Evolutionary conservation across 2,797 vertebrate genomes (phyloP), one percentile per base, ranked within the genome.

Genomic region (Setipinna tenuifilis): DNA sequence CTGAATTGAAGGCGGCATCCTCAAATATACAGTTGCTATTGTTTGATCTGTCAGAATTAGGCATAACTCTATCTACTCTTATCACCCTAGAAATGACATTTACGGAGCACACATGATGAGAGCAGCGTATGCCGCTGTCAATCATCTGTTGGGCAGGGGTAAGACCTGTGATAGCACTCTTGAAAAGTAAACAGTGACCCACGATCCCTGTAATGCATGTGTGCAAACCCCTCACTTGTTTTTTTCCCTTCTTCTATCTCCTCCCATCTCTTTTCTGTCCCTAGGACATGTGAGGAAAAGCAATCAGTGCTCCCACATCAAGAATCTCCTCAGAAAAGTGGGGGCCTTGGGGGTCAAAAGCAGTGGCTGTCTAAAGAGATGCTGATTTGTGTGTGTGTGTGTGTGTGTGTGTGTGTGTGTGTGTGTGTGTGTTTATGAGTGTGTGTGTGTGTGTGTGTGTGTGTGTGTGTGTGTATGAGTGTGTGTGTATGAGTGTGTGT

Each of bases 91-190:
- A 75, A 88, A 91, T 90, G 87, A 91, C 81, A 86, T 58, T 58
- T 35, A 25, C n/a, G 11, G 21, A 25, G 25, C 23, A 59, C 71
- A 21, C 31, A 46, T 48, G 28, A 90, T 92, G 91, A 93, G 92
- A 92, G 87, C 90, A 93, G 91, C 92, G 92, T 87, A 92, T 92
- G 91, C 92, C 90, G 90, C 90, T 89, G 91, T 92, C 91, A 88
- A 88, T 78, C 35, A n/a, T 44, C 71, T 44, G 16, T 41, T 4
- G 68, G 35, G 31, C 9, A 25, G 6, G 16, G 31, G 50, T 3
- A 14, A 21, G 16, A 31, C 87, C 91, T 92, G 91, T 91, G 89
- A 89, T 91, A 90, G 90, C 88, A 89, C 90, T 89, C 92, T 91
- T 91, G 90, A 92, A 91, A 92, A 93, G 93, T 92, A 93, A 93